Percentiles rank a stretch among this genome's conserved stretches.
phyloP scores from a whole-genome alignment of 2,113 vertebrate species.

The Cyphotilapia sp. region DNA sequence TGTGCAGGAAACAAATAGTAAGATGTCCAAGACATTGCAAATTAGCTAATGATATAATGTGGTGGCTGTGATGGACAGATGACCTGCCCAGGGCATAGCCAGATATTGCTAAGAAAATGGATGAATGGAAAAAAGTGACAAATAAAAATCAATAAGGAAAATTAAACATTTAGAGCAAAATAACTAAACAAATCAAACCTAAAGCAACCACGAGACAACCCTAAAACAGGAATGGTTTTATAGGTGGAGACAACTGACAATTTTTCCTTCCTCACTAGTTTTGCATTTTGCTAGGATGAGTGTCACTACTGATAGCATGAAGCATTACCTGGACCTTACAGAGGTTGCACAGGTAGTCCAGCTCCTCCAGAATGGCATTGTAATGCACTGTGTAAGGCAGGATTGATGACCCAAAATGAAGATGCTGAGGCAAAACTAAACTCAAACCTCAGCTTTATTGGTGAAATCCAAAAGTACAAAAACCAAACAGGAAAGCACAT shows the following conservation, averaged over 20 bases:
- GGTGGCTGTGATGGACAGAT: background rate
- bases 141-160: background rate
- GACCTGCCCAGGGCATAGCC: background rate
- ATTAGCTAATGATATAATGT: background rate
- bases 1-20: background rate
- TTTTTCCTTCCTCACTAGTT: background rate
- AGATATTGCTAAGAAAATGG: background rate
- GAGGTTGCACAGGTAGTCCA: background rate
- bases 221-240: background rate
- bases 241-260: accelerated
- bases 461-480: background rate
- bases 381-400: background rate
- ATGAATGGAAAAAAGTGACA: background rate
- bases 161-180: background rate
- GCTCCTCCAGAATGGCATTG: background rate
- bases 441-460: background rate
- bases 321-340: background rate
- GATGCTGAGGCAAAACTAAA: background rate
- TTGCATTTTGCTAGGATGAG: background rate
- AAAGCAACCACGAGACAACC: accelerated
- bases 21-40: background rate
- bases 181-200: background rate
- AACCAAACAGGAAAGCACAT: accelerated
- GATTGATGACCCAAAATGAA: background rate
- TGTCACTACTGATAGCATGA: background rate